phyloP scores from a whole-genome alignment of 1,140 invertebrate genomes.

The Bombus balteatus region DNA sequence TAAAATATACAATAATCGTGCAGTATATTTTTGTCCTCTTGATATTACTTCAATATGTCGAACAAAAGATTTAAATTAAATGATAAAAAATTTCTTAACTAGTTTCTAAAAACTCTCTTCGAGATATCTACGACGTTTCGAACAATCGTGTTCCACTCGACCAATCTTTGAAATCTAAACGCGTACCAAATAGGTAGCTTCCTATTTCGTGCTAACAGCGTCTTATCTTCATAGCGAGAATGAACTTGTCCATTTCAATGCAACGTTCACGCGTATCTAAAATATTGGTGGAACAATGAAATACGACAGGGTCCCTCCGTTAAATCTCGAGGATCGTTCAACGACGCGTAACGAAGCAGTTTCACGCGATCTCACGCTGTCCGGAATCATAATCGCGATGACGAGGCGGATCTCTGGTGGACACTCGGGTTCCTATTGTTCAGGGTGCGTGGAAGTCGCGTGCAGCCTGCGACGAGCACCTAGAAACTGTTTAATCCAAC shows the following conservation, averaged over 20 bases:
- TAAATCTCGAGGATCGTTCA: constrained; percentile 30
- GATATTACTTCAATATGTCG: too few species aligned
- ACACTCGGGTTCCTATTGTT: not conserved
- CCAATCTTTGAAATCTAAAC: not conserved
- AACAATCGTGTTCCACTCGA: not conserved
- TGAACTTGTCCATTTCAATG: constrained; percentile 15
- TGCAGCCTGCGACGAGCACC: constrained; percentile 35
- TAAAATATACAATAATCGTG: too few species aligned
- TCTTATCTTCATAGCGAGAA: not conserved
- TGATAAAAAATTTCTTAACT: not conserved
- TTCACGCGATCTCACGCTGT: constrained; percentile 14
- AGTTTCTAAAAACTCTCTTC: not conserved
- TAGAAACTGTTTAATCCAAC: not conserved
- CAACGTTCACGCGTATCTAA: not conserved
- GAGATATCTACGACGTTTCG: not conserved
- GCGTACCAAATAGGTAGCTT: not conserved
- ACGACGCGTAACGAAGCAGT: constrained; percentile 12
- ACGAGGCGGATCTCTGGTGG: not conserved
- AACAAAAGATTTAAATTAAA: too few species aligned
- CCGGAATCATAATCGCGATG: not conserved
- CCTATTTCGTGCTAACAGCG: not conserved
- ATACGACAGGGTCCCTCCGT: not conserved
- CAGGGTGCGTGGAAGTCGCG: constrained; percentile 18
- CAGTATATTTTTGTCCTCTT: too few species aligned
- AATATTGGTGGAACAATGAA: not conserved